A percentile compares a stretch with the other conserved stretches of the same genome.
Evolutionary conservation across 2,797 vertebrate species (phyloP).

Genomic region (Carcharodon carcharias): DNA sequence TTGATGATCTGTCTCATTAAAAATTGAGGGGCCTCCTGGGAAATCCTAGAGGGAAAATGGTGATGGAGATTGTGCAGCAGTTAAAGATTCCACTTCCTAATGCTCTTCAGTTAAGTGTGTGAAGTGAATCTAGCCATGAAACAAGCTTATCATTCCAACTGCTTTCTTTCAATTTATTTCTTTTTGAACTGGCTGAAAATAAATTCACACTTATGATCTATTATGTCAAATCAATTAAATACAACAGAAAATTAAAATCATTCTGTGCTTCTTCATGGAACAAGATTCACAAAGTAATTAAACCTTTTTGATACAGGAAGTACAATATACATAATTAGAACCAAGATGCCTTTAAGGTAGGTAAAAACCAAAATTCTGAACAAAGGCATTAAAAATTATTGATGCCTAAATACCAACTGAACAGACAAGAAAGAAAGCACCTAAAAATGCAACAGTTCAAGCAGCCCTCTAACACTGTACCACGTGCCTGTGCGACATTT

Average conservation of each 20-base stretch:
- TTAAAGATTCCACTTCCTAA: not conserved
- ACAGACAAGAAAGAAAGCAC: conserved; percentile 18
- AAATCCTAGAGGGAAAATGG: not conserved
- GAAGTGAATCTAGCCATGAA: not conserved
- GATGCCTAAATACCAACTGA: not conserved
- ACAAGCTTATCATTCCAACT: not conserved
- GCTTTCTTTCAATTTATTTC: not conserved
- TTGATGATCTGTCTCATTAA: conserved; percentile 58
- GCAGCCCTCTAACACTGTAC: not conserved
- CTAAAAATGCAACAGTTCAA: not conserved
- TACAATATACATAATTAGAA: conserved; percentile 27
- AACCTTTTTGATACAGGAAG: not conserved
- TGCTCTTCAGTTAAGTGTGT: not conserved
- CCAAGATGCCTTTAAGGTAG: not conserved
- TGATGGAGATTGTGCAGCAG: not conserved
- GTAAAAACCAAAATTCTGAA: not conserved
- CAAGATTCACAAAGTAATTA: conserved; percentile 1
- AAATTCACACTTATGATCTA: not conserved
- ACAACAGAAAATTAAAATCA: conserved; percentile 24
- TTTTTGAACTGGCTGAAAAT: not conserved
- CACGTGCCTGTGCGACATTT: not conserved
- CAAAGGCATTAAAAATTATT: conserved; percentile 21
- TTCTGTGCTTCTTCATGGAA: not conserved
- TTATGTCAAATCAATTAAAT: conserved; percentile 25
- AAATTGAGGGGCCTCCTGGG: conserved; percentile 50